Base-by-base conservation (phyloP, 2,888 invertebrate species). In the Cynaeus angustus region DNA sequence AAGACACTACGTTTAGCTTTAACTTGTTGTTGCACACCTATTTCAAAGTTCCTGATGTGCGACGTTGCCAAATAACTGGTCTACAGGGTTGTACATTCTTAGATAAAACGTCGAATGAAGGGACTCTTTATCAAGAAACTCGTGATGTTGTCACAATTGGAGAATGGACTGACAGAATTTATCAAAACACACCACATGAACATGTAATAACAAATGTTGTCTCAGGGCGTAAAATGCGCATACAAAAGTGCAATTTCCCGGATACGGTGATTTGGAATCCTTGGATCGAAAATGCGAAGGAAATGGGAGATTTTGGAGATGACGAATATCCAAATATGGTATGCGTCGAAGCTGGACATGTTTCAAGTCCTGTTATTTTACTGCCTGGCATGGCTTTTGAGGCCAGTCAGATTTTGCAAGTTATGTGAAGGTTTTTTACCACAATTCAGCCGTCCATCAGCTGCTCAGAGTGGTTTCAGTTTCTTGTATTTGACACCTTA, bases 201-300 rank as follows among this genome's bases (percentile, higher is more conserved):
- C 95, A 97, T 86, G 93, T 95, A 82, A 94, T 98, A 81, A 95
- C 95, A 74, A 96, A 96, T 86, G 95, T 96, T 46, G 96, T 95
- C 61, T 95, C 95, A 74, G 95, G 95, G 0, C 88, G 96, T 71
- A 95, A 95, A 87, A 95, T 97, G 94, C 89, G 94, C 82, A 91
- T 98, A 82, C 94, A 94, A 85, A 97, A 97, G 86, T 94, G 94
- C 85, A 97, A 97, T 87, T 95, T 98, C 83, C 96, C 97, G 0
- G 97, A 97, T 82, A 96, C 97, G 87, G 98, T 98, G 74, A 91
- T 98, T 74, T 98, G 98, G 98, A 98, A 98, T 88, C 98, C 98
- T 0, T 98, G 98, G 98, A 87, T 92, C 74, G 96, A 97, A 80
- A 94, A 94, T 84, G 97, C 97, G 21, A 93, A 95, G 79, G 95